A percentile compares a stretch with the other conserved stretches of the same genome.
Conservation (phyloP, 2,797 vertebrate species). For the Peromyscus nudipes region DNA sequence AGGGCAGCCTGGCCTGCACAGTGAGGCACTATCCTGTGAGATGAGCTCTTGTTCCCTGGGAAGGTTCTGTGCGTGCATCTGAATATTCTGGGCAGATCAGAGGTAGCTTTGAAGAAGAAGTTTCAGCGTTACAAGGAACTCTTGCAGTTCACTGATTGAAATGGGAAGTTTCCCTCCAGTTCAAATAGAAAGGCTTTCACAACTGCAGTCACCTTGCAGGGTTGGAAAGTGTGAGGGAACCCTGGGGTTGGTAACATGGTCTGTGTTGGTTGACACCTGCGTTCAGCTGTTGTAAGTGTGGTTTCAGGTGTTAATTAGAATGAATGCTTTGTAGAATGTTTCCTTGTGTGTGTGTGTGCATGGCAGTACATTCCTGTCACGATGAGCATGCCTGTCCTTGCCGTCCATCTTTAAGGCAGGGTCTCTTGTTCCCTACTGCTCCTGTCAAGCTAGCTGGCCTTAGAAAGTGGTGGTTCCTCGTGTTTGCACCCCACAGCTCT, state of each 20-base stretch:
- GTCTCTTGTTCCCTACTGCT: not conserved
- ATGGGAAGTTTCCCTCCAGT: slow-evolving; percentile 10
- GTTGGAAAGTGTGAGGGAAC: not conserved
- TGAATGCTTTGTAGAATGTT: not conserved
- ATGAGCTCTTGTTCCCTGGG: not conserved
- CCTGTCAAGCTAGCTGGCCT: not conserved
- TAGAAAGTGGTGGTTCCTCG: not conserved
- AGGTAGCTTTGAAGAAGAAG: not conserved
- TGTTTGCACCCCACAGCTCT: not conserved
- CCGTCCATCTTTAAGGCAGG: not conserved
- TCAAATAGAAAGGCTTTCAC: not conserved
- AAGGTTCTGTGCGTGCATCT: not conserved
- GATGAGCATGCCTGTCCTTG: not conserved
- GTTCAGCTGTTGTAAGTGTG: not conserved
- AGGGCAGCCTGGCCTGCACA: not conserved
- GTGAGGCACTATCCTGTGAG: no score
- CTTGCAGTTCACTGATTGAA: no score
- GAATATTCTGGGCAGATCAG: not conserved
- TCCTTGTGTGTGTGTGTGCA: not conserved
- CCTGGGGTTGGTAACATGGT: rapidly evolving
- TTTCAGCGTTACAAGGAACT: not conserved
- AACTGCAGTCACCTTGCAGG: slow-evolving; percentile 48
- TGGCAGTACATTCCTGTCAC: not conserved
- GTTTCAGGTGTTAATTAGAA: slow-evolving; percentile 40
- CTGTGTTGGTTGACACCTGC: not conserved